A percentile compares a stretch with the other conserved stretches of the same genome.
Evolutionary conservation across 1,140 invertebrate genomes (phyloP).

Genomic region (Aporrectodea caliginosa): DNA sequence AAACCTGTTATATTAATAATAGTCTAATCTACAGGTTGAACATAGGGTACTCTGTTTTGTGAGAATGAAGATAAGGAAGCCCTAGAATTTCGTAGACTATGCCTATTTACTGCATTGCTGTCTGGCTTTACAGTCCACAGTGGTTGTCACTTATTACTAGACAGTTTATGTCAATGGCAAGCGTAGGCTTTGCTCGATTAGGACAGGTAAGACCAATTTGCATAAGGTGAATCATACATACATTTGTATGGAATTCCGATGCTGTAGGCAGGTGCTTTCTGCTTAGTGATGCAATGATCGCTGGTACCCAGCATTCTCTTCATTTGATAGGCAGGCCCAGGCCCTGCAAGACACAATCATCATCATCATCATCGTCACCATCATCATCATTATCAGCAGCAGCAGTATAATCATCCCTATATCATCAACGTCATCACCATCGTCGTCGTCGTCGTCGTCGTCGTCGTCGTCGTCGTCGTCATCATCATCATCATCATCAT

Average conservation of each 20-base stretch:
- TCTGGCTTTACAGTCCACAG: too few relatives aligned
- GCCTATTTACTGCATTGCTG: too few relatives aligned
- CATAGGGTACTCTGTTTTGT: too few relatives aligned
- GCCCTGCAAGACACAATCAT: background rate
- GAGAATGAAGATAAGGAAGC: too few relatives aligned
- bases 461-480: background rate
- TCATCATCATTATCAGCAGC: background rate
- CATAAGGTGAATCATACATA: too few relatives aligned
- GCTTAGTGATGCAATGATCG: background rate
- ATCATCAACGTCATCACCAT: background rate
- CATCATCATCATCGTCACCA: background rate
- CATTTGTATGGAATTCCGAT: background rate
- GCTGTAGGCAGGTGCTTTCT: background rate
- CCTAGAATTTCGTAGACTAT: too few relatives aligned
- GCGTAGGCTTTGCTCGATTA: too few relatives aligned
- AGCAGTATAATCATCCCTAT: background rate
- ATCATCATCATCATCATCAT: slow-evolving; percentile 3
- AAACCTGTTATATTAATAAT: too few relatives aligned
- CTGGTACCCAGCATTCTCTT: background rate
- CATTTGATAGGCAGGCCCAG: background rate
- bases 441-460: background rate
- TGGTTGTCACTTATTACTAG: too few relatives aligned
- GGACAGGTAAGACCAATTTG: too few relatives aligned
- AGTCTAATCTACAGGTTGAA: too few relatives aligned
- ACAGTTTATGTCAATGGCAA: too few relatives aligned